Percentiles rank a stretch among this genome's conserved stretches.
Conservation (phyloP, 1,140 invertebrate genomes). For the Euborellia annulipes region DNA sequence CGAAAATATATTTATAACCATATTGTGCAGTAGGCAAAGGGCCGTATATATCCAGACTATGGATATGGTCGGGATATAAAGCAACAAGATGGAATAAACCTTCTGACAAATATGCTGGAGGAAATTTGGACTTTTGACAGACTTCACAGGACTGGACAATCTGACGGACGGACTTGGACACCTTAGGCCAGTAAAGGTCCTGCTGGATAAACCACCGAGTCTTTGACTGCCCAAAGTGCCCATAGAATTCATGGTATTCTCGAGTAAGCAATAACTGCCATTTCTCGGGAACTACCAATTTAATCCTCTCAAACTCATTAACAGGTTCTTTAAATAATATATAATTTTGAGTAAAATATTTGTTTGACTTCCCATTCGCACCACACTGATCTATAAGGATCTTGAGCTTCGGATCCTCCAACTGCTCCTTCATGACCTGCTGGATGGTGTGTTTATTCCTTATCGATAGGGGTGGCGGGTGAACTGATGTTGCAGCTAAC, state of each 20-base stretch:
- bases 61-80: too few species aligned
- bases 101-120: background rate
- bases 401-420: background rate
- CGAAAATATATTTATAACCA: too few species aligned
- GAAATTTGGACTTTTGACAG: slow-evolving; percentile 3
- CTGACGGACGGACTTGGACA: background rate
- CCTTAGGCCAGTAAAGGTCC: background rate
- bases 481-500: background rate
- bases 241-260: background rate
- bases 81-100: too few species aligned
- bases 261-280: background rate
- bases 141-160: background rate
- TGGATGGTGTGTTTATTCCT: background rate
- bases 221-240: background rate
- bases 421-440: background rate
- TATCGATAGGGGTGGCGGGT: background rate
- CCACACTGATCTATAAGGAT: background rate
- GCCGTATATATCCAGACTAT: too few species aligned
- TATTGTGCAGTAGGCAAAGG: too few species aligned
- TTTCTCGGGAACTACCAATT: background rate
- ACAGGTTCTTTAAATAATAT: background rate
- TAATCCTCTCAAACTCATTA: background rate
- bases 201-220: background rate
- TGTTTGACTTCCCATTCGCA: background rate
- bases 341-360: background rate